Percentiles rank a stretch among this genome's conserved stretches.
Evolutionary conservation across 2,113 vertebrate genomes (phyloP).

Genomic region (Pachypanchax playfairii): DNA sequence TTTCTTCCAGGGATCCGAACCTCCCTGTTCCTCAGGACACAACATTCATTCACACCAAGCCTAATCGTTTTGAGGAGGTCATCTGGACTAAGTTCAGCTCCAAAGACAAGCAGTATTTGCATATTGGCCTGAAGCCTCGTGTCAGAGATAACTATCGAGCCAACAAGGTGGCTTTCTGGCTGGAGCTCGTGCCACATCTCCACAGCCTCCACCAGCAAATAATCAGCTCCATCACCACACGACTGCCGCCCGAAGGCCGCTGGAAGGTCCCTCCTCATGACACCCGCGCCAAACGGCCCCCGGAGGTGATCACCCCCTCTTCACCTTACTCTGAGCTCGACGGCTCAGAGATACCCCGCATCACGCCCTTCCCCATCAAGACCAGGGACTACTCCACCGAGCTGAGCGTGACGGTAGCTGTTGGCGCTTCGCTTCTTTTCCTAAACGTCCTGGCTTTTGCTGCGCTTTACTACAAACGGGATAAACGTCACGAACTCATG

Average conservation of each 20-base stretch:
- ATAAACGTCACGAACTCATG: slow-evolving; percentile 95
- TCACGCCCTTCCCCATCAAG: slow-evolving; percentile 88
- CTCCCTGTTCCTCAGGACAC: slow-evolving; percentile 97
- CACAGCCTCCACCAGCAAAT: slow-evolving; percentile 90
- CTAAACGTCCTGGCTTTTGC: slow-evolving; percentile 97
- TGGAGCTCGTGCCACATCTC: slow-evolving; percentile 96
- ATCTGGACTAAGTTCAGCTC: slow-evolving; percentile 98
- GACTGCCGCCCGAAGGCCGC: slow-evolving; percentile 86
- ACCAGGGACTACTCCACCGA: slow-evolving; percentile 97
- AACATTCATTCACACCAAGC: slow-evolving; percentile 98
- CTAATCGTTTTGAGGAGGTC: slow-evolving; percentile 98
- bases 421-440: slow-evolving; percentile 95
- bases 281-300: slow-evolving; percentile 57
- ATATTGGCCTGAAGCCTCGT: slow-evolving; percentile 97
- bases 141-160: slow-evolving; percentile 98
- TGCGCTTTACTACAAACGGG: slow-evolving; percentile 97
- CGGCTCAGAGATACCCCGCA: slow-evolving; percentile 84
- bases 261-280: slow-evolving; percentile 75
- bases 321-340: slow-evolving; percentile 86
- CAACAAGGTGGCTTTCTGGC: slow-evolving; percentile 98
- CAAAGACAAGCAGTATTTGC: slow-evolving; percentile 98
- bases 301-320: slow-evolving; percentile 85
- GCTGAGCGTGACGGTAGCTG: slow-evolving; percentile 95
- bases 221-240: slow-evolving; percentile 87
- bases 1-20: slow-evolving; percentile 89